Evolutionary conservation across 2,113 vertebrate genomes (phyloP).

Genomic region (Ceyx melanurus): DNA sequence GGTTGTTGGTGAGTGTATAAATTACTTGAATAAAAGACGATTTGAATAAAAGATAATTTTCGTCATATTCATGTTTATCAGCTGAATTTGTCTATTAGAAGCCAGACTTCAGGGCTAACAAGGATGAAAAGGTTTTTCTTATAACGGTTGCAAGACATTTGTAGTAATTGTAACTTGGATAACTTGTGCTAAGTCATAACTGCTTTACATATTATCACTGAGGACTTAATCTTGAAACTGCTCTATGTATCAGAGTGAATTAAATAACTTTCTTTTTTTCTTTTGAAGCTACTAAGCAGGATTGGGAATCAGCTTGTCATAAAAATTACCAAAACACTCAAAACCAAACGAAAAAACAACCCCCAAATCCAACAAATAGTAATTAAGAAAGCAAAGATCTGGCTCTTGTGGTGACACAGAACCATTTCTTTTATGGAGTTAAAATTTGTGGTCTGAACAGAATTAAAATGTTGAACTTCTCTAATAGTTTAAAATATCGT

Average conservation of each 20-base stretch:
- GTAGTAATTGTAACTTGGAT: not conserved
- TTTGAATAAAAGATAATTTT: not conserved
- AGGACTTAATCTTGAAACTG: not conserved
- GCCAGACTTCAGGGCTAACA: not conserved
- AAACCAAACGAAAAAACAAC: too few species aligned
- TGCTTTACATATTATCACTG: not conserved
- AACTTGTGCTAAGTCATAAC: not conserved
- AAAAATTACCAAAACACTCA: not conserved
- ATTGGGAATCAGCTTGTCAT: not conserved
- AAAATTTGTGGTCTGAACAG: not conserved
- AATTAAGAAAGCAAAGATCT: not conserved
- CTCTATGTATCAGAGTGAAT: not conserved
- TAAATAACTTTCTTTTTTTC: not conserved
- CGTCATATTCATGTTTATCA: not conserved
- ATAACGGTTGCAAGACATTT: not conserved
- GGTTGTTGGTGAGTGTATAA: not conserved
- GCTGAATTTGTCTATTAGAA: not conserved
- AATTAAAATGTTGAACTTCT: not conserved
- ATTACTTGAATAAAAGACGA: not conserved
- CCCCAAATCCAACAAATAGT: not conserved
- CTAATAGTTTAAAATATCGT: conserved; percentile 23
- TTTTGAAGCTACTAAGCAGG: not conserved
- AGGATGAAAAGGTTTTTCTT: not conserved
- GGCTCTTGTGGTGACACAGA: not conserved
- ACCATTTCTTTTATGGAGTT: not conserved